Conservation (phyloP, 2,888 invertebrate species). For the Synanthedon tipuliformis region DNA sequence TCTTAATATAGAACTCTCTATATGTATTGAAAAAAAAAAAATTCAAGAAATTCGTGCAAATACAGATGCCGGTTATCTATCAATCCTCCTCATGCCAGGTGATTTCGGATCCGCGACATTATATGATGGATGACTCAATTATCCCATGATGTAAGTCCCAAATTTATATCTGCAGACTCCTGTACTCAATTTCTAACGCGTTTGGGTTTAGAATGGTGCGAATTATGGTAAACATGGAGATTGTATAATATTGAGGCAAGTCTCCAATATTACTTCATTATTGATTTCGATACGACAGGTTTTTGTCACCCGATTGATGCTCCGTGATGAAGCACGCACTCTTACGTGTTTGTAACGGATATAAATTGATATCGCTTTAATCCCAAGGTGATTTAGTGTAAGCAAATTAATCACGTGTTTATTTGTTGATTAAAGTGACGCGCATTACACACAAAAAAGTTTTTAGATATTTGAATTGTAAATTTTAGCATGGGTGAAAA, state of each 20-base stretch:
- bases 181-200: constrained; percentile 7
- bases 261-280: constrained; percentile 19
- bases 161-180: constrained; percentile 6
- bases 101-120: constrained; percentile 12
- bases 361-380: neutral
- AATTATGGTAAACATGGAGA: neutral
- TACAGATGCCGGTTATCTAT: constrained; percentile 1
- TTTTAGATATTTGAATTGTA: no score
- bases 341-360: neutral
- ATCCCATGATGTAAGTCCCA: constrained; percentile 10
- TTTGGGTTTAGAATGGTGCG: constrained; percentile 8
- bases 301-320: constrained; percentile 19
- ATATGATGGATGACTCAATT: constrained; percentile 36
- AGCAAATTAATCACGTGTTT: no score
- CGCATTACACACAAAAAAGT: no score
- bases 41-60: neutral
- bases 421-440: no score
- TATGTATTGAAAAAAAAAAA: neutral
- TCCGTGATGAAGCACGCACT: neutral
- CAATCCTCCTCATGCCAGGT: constrained; percentile 20
- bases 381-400: neutral
- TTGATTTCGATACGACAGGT: constrained; percentile 21
- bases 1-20: no score
- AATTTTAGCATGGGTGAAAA: no score
- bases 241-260: constrained; percentile 10